Percentiles rank a stretch among this genome's conserved stretches.
Evolutionary conservation across 2,888 invertebrate genomes (phyloP).

Genomic region (Melanchra persicariae): DNA sequence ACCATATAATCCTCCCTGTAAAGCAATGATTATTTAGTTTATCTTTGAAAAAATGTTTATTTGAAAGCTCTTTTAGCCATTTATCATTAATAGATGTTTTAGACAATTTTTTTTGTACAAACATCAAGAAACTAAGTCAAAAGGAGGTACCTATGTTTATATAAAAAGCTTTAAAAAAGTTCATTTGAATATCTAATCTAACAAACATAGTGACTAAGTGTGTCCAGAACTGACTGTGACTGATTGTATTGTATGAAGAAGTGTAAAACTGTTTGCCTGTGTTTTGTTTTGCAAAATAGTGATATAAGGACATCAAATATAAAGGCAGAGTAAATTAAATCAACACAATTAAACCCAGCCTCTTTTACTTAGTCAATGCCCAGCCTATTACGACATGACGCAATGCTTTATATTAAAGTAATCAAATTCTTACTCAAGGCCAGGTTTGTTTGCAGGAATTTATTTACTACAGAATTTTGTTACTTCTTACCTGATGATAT

Average conservation of each 20-base stretch:
- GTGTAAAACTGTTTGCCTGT: neutral
- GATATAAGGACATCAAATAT: neutral
- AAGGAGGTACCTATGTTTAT: neutral
- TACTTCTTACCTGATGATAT: slow-evolving; percentile 95
- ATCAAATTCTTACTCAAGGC: slow-evolving; percentile 49
- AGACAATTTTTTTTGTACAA: too few species aligned
- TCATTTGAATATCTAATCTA: neutral
- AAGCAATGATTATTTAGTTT: slow-evolving; percentile 11
- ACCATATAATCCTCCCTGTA: slow-evolving; percentile 99
- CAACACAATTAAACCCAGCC: slow-evolving; percentile 12
- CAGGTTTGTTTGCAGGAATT: slow-evolving; percentile 30
- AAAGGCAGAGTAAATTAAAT: neutral
- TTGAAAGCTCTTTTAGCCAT: neutral
- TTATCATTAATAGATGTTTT: too few species aligned
- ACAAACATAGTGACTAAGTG: neutral
- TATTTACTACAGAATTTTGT: neutral
- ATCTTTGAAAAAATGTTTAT: neutral
- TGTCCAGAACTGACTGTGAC: neutral
- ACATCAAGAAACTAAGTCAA: too few species aligned
- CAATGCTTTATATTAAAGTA: slow-evolving; percentile 45
- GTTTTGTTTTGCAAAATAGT: neutral
- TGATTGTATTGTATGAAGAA: neutral
- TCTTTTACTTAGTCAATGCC: slow-evolving; percentile 18
- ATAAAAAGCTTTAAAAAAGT: neutral
- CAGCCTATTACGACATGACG: slow-evolving; percentile 54